Evolutionary conservation across 2,113 vertebrate species (phyloP), one percentile per base, ranked within the genome.

Genomic region (Pelobates fuscus): DNA sequence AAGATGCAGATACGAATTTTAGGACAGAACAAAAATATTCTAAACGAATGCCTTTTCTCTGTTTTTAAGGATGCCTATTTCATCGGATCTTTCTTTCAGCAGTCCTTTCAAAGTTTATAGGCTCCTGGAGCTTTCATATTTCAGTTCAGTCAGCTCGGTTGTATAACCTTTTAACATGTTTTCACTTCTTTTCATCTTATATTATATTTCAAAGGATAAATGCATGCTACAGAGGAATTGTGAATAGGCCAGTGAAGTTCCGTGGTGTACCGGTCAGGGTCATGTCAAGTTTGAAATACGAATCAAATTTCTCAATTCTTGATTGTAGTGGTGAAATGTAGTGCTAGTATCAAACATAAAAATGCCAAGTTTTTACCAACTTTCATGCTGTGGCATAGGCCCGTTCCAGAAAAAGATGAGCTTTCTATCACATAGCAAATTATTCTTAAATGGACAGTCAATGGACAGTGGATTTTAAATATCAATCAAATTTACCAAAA

Each of bases 131-230:
- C 77, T 85, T 80, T 80, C 77, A 73, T 41, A 54, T 80, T 82
- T 80, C 49, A 72, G 81, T 81, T 77, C 60, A 75, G 81, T 87
- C 81, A 41, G 44, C 58, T 81, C 62, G 84, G 67, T 73, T 62
- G 23, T n/a, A 3, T 78, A 67, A 60, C 77, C 60, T 78, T 82
- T 80, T 78, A 84, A 55, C 20, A 41, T 5, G n/a, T 81, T 76
- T 83, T 77, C 75, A 57, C 75, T 82, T 77, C n/a, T 77, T 80
- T 84, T 81, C 80, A 41, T 81, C 72, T 81, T 78, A 71, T 0
- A 24, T 30, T 78, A 3, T 79, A 59, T 78, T 80, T 84, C 82
- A 82, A 83, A 81, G 70, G 15, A 37, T 43, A 76, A 80, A 67
- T 8, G 3, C 46, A 64, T 58, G 54, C 21, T 74, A 72, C 49